A percentile compares a stretch with the other conserved stretches of the same genome.
phyloP scores from a whole-genome alignment of 2,888 invertebrate genomes.

The Syrista parreyssii region DNA sequence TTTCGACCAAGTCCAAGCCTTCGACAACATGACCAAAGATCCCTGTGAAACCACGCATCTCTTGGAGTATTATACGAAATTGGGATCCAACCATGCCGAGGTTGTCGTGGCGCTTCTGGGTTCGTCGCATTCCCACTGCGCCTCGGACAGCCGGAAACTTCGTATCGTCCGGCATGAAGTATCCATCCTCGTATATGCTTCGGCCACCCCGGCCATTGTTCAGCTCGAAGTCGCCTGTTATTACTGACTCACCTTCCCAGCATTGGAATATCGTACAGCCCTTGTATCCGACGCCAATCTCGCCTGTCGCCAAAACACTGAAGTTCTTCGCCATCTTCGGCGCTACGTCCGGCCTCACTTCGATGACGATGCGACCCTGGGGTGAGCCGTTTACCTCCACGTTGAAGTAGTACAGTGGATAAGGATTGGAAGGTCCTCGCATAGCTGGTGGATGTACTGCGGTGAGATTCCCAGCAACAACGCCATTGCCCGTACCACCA shows the following conservation, averaged over 20 bases:
- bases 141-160: slow-evolving; percentile 80
- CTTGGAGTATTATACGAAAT: slow-evolving; percentile 83
- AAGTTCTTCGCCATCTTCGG: slow-evolving; percentile 87
- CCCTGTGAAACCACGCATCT: slow-evolving; percentile 85
- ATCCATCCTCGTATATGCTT: slow-evolving; percentile 80
- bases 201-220: slow-evolving; percentile 85
- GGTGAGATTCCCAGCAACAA: slow-evolving; percentile 4
- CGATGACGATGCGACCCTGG: slow-evolving; percentile 80
- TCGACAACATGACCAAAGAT: slow-evolving; percentile 86
- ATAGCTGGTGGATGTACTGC: slow-evolving; percentile 54
- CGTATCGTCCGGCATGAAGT: slow-evolving; percentile 85
- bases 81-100: slow-evolving; percentile 87
- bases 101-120: slow-evolving; percentile 83
- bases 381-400: slow-evolving; percentile 79
- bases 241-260: slow-evolving; percentile 85
- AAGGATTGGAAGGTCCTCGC: slow-evolving; percentile 70
- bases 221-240: slow-evolving; percentile 83
- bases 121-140: slow-evolving; percentile 84
- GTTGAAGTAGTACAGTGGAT: slow-evolving; percentile 81
- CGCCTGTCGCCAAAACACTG: slow-evolving; percentile 77
- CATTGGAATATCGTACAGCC: slow-evolving; percentile 86
- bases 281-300: slow-evolving; percentile 81
- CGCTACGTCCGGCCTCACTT: slow-evolving; percentile 81
- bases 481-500: slow-evolving; percentile 43
- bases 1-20: slow-evolving; percentile 82